Conservation (phyloP, 2,113 vertebrate species). For the Deroptyus accipitrinus region DNA sequence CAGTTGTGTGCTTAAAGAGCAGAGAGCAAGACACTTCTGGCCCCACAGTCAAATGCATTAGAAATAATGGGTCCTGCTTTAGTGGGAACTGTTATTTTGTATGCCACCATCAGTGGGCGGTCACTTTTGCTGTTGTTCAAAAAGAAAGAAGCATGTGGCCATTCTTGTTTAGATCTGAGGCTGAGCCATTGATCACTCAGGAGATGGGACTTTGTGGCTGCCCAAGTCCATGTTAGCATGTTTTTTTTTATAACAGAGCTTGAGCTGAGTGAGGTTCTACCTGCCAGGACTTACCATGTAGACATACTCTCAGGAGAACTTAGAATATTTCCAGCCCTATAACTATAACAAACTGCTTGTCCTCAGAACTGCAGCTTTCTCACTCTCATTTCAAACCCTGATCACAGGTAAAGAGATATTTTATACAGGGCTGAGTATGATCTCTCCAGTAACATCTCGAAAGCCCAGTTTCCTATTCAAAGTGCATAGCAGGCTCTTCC, state of each 20-base stretch:
- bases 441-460: neutral
- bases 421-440: neutral
- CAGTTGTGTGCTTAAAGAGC: neutral
- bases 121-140: neutral
- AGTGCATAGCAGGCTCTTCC: neutral
- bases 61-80: neutral
- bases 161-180: neutral
- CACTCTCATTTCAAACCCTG: neutral
- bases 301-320: neutral
- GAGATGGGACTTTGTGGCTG: neutral
- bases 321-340: neutral
- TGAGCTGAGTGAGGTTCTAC: neutral
- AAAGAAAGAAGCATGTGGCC: neutral
- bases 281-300: neutral
- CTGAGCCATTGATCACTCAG: neutral
- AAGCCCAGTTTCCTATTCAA: neutral
- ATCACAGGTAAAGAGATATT: neutral
- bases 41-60: neutral
- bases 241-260: neutral
- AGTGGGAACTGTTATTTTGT: neutral
- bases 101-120: too few species aligned
- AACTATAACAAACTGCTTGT: neutral
- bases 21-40: neutral
- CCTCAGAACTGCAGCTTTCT: neutral
- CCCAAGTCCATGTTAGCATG: fast-evolving